These are phyloP conservation scores for Pseudanteris insignis DNA, from an alignment of 2,888 invertebrate genomes.

Conservation along the genomic window DNA sequence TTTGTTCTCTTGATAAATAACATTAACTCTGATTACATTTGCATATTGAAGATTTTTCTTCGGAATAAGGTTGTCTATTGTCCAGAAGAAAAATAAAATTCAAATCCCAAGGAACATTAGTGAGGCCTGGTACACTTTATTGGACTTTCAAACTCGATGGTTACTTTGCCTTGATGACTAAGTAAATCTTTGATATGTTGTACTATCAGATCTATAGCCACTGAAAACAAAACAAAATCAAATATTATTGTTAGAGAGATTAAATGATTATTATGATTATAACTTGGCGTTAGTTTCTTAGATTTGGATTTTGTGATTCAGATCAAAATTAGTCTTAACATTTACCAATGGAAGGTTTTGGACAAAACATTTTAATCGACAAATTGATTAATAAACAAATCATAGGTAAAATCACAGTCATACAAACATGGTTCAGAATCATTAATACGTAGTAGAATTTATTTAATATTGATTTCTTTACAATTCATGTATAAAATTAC, in stretches of 20 bases:
- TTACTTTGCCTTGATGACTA: constrained; percentile 69
- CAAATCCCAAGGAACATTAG: constrained; percentile 49
- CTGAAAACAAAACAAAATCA: constrained; percentile 68
- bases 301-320: constrained; percentile 24
- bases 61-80: constrained; percentile 37
- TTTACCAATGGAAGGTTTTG: no score
- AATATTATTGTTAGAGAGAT: background rate
- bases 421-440: no score
- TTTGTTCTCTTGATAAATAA: constrained; percentile 23
- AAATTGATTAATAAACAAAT: no score
- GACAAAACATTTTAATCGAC: no score
- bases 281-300: constrained; percentile 24
- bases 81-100: no score
- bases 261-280: background rate
- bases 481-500: no score
- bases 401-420: no score
- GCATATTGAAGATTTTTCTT: constrained; percentile 24
- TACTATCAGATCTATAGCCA: constrained; percentile 96
- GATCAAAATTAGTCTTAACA: no score
- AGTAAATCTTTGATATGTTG: constrained; percentile 95
- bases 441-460: no score
- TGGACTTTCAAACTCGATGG: constrained; percentile 56
- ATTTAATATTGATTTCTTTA: no score
- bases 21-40: constrained; percentile 33
- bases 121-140: constrained; percentile 61